phyloP scores from a whole-genome alignment of 1,140 invertebrate species.

The Pseudomyrmex flavicornis region DNA sequence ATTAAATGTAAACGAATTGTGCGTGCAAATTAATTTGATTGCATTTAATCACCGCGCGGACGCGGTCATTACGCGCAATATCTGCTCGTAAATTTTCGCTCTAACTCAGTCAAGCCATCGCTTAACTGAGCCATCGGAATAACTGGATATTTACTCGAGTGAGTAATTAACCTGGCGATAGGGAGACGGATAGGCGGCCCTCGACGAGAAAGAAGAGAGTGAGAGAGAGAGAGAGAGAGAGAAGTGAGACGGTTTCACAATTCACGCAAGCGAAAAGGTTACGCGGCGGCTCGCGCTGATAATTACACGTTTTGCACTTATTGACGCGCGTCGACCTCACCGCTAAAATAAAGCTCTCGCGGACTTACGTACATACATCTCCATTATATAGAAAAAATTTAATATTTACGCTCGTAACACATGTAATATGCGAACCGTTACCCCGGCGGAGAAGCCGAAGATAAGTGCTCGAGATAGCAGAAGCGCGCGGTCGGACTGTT shows the following conservation, averaged over 20 bases:
- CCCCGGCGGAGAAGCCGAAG: conserved; percentile 24
- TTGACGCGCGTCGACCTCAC: background rate
- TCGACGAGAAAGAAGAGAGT: conserved; percentile 32
- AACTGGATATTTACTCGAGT: conserved; percentile 22
- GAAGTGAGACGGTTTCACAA: conserved; percentile 68
- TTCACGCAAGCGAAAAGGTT: conserved; percentile 67
- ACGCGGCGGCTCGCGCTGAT: conserved; percentile 39
- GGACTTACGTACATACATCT: conserved; percentile 57
- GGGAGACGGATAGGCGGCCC: conserved; percentile 58
- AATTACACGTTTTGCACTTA: conserved; percentile 65
- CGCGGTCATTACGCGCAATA: background rate
- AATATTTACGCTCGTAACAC: conserved; percentile 47
- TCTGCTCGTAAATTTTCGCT: no score
- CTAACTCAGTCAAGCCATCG: no score
- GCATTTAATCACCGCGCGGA: background rate
- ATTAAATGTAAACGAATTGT: conserved; percentile 45
- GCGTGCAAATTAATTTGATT: conserved; percentile 28
- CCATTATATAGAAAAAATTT: conserved; percentile 69
- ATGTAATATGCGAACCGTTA: conserved; percentile 30
- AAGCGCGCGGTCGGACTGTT: background rate
- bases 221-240: no score
- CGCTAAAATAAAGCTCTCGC: conserved; percentile 44
- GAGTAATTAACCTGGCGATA: conserved; percentile 65
- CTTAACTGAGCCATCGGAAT: conserved; percentile 32
- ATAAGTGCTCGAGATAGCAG: conserved; percentile 57